phyloP scores from a whole-genome alignment of 1,140 invertebrate genomes.

The Hylyphantes graminicola region DNA sequence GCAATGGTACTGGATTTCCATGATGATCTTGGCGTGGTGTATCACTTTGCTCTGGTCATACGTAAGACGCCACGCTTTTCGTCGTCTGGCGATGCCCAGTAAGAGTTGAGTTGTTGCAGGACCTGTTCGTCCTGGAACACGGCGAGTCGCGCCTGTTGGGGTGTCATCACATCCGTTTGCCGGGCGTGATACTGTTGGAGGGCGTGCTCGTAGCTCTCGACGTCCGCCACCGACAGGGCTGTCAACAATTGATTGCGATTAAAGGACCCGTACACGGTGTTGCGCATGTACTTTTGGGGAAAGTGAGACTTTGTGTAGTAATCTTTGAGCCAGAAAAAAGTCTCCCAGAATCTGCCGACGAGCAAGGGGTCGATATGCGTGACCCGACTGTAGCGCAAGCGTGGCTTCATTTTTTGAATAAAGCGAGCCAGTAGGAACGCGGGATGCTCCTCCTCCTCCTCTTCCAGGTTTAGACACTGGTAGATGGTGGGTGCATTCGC shows the following conservation, averaged over 20 bases:
- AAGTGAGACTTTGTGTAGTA: background rate
- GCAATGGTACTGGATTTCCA: background rate
- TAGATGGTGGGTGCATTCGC: background rate
- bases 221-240: too few relatives aligned
- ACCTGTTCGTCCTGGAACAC: too few relatives aligned
- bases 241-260: slow-evolving; percentile 10
- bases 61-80: too few relatives aligned
- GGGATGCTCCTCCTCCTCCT: background rate
- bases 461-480: background rate
- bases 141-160: too few relatives aligned
- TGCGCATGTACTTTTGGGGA: slow-evolving; percentile 21
- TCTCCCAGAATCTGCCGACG: background rate
- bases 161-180: too few relatives aligned
- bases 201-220: too few relatives aligned
- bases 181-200: too few relatives aligned
- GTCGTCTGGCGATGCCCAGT: too few relatives aligned
- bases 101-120: too few relatives aligned
- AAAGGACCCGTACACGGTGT: background rate
- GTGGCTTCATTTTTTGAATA: background rate
- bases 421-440: background rate
- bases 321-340: background rate
- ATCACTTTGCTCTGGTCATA: too few relatives aligned
- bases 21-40: background rate
- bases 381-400: background rate
- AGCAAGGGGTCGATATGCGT: background rate